Evolutionary conservation across 2,888 invertebrate species (phyloP).

Genomic region (Malachius bipustulatus): DNA sequence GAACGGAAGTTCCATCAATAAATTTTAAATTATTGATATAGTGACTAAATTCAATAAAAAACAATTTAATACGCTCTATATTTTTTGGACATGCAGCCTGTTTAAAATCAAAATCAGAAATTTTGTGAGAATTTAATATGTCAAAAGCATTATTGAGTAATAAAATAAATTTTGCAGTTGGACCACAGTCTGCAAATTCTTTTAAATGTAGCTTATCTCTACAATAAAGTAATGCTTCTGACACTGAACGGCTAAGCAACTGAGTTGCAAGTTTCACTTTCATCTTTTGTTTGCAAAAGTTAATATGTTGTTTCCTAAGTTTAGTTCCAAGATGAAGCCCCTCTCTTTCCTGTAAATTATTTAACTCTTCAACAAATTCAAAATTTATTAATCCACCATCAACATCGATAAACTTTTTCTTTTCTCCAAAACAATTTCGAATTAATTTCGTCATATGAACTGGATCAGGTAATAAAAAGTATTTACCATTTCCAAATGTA

Average conservation of each 20-base stretch:
- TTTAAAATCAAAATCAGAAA: conserved; percentile 14
- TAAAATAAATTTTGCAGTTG: no score
- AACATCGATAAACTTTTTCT: no score
- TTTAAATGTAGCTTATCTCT: conserved; percentile 13
- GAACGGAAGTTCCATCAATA: conserved; percentile 9
- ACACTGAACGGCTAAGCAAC: conserved; percentile 6
- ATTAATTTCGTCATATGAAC: no score
- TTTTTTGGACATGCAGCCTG: conserved; percentile 10
- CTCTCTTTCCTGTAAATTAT: no score
- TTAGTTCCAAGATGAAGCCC: no score
- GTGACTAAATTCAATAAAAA: conserved; percentile 6
- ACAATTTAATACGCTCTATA: conserved; percentile 3
- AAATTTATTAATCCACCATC: conserved; percentile 10
- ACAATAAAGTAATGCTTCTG: conserved; percentile 11
- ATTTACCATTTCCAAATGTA: conserved; percentile 11
- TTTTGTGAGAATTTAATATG: conserved; percentile 15
- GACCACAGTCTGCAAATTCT: no score
- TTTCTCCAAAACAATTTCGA: no score
- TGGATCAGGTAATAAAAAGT: no score
- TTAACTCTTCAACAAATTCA: no score
- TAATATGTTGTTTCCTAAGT: conserved; percentile 9
- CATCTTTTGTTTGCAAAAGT: conserved; percentile 8
- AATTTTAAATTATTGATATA: conserved; percentile 15
- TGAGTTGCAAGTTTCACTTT: no score
- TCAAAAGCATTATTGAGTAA: conserved; percentile 14